Evolutionary conservation across 2,888 invertebrate genomes (phyloP).

Genomic region (Drosophila testacea): DNA sequence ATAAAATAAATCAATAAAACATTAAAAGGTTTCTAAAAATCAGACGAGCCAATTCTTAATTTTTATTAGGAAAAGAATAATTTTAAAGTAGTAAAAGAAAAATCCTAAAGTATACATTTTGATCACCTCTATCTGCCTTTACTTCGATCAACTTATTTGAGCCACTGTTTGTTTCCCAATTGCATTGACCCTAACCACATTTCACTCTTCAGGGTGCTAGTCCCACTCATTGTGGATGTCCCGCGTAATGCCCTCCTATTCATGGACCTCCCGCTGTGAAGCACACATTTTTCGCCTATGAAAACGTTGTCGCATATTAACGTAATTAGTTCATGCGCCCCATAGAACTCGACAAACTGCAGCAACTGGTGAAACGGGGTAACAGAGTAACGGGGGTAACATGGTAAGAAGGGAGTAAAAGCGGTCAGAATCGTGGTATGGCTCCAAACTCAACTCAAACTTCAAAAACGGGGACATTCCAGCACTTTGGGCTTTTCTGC

Average conservation of each 20-base stretch:
- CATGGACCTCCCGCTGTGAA: slow-evolving; percentile 55
- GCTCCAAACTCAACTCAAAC: slow-evolving; percentile 21
- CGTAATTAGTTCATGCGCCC: slow-evolving; percentile 78
- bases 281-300: slow-evolving; percentile 73
- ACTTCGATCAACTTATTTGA: not conserved
- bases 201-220: slow-evolving; percentile 3
- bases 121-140: too few species aligned
- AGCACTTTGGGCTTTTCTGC: slow-evolving; percentile 12
- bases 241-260: slow-evolving; percentile 1
- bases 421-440: slow-evolving; percentile 3
- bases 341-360: slow-evolving; percentile 63
- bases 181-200: slow-evolving; percentile 5
- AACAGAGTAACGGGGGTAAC: not conserved
- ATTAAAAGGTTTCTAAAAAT: too few species aligned
- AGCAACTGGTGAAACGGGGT: slow-evolving; percentile 16
- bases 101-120: too few species aligned
- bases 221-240: slow-evolving; percentile 5
- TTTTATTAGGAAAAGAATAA: too few species aligned
- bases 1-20: too few species aligned
- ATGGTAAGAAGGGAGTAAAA: not conserved
- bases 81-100: too few species aligned
- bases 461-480: slow-evolving; percentile 23
- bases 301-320: slow-evolving; percentile 79
- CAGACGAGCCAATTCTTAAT: too few species aligned
- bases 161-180: slow-evolving; percentile 4